A percentile compares a stretch with the other conserved stretches of the same genome.
phyloP scores from a whole-genome alignment of 2,113 vertebrate species.

The Chaetorhynchus papuensis region DNA sequence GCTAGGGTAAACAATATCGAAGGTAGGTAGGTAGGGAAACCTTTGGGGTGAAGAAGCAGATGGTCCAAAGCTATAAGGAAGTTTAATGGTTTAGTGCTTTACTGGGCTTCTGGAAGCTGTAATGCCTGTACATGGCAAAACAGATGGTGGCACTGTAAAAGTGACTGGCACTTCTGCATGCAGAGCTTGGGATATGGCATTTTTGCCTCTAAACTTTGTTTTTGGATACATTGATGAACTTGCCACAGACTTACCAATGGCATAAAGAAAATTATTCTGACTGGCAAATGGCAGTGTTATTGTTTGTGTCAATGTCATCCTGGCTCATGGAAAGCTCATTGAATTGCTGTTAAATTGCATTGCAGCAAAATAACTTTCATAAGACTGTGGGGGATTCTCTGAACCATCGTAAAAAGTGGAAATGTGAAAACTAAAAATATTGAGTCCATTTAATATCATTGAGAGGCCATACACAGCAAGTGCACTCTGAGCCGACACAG shows the following conservation, averaged over 20 bases:
- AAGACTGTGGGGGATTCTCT: conserved; percentile 36
- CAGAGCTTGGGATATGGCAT: conserved; percentile 2
- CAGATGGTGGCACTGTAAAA: conserved; percentile 57
- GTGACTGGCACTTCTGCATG: conserved; percentile 1
- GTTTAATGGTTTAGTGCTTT: conserved; percentile 41
- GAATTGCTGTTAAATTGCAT: conserved; percentile 42
- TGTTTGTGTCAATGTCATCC: not conserved
- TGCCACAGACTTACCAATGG: conserved; percentile 37
- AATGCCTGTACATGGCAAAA: conserved; percentile 2
- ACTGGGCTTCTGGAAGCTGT: conserved; percentile 48
- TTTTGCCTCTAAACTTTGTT: conserved; percentile 26
- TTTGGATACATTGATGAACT: conserved; percentile 26
- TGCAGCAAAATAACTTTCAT: not conserved
- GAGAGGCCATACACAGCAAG: not conserved
- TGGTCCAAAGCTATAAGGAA: conserved; percentile 18
- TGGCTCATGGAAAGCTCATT: not conserved
- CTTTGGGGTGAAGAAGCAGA: not conserved
- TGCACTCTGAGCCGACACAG: not conserved
- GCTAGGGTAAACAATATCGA: not conserved
- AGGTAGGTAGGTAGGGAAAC: not conserved
- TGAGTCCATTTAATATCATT: not conserved
- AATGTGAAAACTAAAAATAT: conserved; percentile 32
- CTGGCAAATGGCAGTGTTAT: not conserved
- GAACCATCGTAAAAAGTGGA: conserved; percentile 33
- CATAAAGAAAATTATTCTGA: conserved; percentile 42